Base-by-base conservation (phyloP, 2,888 invertebrate species). In the Sclerodermus sp. region DNA sequence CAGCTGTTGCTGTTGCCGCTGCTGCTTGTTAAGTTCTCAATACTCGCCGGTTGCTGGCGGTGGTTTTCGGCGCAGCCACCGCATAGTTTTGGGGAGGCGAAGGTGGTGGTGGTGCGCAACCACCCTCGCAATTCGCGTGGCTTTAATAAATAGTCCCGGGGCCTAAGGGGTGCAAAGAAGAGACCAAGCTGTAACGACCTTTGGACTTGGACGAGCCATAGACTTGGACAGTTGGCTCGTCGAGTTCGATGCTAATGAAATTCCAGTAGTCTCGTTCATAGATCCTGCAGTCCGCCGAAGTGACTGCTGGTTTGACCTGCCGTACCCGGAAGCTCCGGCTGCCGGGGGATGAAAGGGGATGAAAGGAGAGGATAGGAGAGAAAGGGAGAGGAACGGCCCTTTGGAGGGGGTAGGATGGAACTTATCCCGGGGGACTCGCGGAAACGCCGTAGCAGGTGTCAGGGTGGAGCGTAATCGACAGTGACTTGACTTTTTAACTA, bases 201-300 rank as follows among this genome's bases (percentile, higher is more conserved):
- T 23, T 23, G 23, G 23, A 23, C 52, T 52, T 45, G 52, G 38
- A 52, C 52, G 42, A 58, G 58, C 51, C 48, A 53, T 53, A 58
- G 66, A 71, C 66, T 71, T 67, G 66, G 70, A 69, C 71, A 71
- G 70, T 71, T 71, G 57, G 58, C 53, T 62, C 60, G 60, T 57
- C 53, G 56, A 55, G 68, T 66, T 68, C 68, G 67, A 73, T 73
- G 71, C 70, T 72, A 73, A 73, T 73, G 72, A 73, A 73, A 73
- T 73, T 73, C 73, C 73, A 58, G 60, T 60, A 61, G 59, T 65
- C 64, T 61, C 61, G 67, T 65, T 67, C 67, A 67, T 64, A 65
- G 69, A 69, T 70, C 67, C 62, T 57, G 58, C 60, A 58, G 57
- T 49, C 62, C 53, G 52, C 45, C 54, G 49, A 57, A 64, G 57